Evolutionary conservation across 2,797 vertebrate genomes (phyloP).

Genomic region (Sebastes vulpes): DNA sequence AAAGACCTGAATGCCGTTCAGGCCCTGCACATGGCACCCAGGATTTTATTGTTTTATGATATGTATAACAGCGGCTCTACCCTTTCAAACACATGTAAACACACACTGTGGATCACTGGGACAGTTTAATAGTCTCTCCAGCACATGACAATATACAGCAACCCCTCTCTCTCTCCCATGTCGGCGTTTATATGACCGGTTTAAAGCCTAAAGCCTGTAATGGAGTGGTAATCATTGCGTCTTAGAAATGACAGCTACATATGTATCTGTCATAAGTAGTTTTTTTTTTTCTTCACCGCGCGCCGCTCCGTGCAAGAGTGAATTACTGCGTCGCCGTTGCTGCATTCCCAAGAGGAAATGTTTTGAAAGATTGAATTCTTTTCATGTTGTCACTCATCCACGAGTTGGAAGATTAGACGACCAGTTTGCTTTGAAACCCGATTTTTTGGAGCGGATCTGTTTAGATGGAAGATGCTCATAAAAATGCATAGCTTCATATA

Average conservation of each 20-base stretch:
- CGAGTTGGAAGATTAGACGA: not conserved
- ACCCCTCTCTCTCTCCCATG: not conserved
- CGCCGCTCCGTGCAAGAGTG: not conserved
- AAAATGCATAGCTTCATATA: not conserved
- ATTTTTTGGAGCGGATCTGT: not conserved
- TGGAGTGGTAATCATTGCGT: slow-evolving; percentile 38
- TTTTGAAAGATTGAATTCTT: slow-evolving; percentile 7
- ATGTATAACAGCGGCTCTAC: not conserved
- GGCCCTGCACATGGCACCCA: not conserved
- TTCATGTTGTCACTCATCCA: slow-evolving; percentile 5
- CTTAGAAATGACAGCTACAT: slow-evolving; percentile 42
- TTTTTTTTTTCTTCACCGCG: not conserved
- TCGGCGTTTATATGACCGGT: slow-evolving; percentile 44
- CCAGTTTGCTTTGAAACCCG: not conserved
- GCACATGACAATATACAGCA: slow-evolving; percentile 11
- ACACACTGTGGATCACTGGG: slow-evolving; percentile 40
- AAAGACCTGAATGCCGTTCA: slow-evolving; percentile 8
- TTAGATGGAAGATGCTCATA: not conserved
- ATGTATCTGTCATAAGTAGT: slow-evolving; percentile 26
- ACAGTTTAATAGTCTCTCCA: slow-evolving; percentile 49
- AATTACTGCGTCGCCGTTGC: not conserved
- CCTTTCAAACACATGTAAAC: slow-evolving; percentile 31
- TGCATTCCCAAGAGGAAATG: not conserved
- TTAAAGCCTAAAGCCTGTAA: slow-evolving; percentile 32
- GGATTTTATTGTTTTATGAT: slow-evolving; percentile 35